Evolutionary conservation across 2,797 vertebrate species (phyloP), one percentile per base, ranked within the genome.

Genomic region (Tarsius wallacei): DNA sequence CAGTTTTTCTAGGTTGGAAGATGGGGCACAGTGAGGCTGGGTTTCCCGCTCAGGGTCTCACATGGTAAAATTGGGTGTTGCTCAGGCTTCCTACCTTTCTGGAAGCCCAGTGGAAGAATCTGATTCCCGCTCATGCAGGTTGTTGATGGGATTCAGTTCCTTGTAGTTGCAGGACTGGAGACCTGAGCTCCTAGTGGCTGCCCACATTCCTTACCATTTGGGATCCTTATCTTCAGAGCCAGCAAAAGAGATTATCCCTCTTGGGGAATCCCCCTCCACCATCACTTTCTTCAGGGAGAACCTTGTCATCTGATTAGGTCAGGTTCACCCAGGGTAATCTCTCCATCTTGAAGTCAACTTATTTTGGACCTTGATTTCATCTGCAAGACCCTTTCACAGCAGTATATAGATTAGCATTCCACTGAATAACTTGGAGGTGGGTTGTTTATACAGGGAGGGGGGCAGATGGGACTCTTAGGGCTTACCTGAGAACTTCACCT

Each of bases 11-110:
- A 61, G 51, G 63, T 49, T 53, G 59, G 70, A 76, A 47, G 59
- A 0, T 6, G 19, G 12, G 51, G 28, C 26, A 1, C 11, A 3
- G 22, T 0, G 19, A 9, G 17, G 13, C 28, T 6, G 2, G 8
- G 26, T 15, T 78, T 82, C 74, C 26, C 5, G 36, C 36, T 66
- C 36, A 16, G 47, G 24, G 49, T 55, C 21, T 71, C 81, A 21
- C 26, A 4, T 0, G 0, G 22, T 33, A 49, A 51, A 24, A 33
- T 14, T 36, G 3, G 22, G 12, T 57, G 0, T 7, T 42, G n/a
- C 28, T 42, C 2, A 22, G n/a, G 0, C 49, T 53, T 90, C 31
- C 53, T 70, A 84, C 14, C 36, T 76, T 59, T 15, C 71, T 47
- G 12, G 24, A 55, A 63, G 7, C 21, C 53, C 70, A 36, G 14